Conservation (phyloP, 2,888 invertebrate species). For the Scaptomyza caliginosa region DNA sequence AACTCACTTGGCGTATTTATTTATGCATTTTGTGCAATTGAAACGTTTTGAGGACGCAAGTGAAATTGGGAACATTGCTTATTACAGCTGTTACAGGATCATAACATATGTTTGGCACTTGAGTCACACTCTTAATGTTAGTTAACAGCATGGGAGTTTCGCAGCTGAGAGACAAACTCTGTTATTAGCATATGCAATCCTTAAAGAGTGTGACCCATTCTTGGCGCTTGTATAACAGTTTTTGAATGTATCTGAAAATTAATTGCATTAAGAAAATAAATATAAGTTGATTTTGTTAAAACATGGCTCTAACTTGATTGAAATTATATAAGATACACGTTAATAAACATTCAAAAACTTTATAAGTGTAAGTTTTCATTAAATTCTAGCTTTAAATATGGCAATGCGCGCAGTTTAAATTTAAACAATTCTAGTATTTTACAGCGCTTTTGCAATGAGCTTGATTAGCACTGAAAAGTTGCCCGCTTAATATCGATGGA, state of each 20-base stretch:
- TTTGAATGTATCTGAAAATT: slow-evolving; percentile 10
- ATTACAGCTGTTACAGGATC: slow-evolving; percentile 49
- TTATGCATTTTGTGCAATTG: background rate
- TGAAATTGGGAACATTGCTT: slow-evolving; percentile 27
- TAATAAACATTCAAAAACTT: too few relatives aligned
- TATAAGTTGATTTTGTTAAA: background rate
- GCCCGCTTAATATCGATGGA: background rate
- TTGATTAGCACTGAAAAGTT: background rate
- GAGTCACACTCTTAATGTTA: slow-evolving; percentile 20
- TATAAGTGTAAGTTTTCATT: too few relatives aligned
- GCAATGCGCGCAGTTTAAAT: slow-evolving; percentile 5
- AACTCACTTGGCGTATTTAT: background rate
- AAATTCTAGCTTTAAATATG: too few relatives aligned
- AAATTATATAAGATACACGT: too few relatives aligned
- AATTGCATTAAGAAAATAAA: background rate
- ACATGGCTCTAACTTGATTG: too few relatives aligned
- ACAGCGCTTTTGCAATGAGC: slow-evolving; percentile 1
- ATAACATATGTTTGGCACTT: slow-evolving; percentile 25
- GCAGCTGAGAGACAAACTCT: slow-evolving; percentile 6
- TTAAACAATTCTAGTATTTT: background rate
- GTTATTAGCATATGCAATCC: slow-evolving; percentile 10
- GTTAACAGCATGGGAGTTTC: slow-evolving; percentile 23
- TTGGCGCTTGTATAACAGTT: slow-evolving; percentile 47
- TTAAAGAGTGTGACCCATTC: slow-evolving; percentile 44
- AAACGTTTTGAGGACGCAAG: background rate